Conservation (phyloP, 1,140 invertebrate species). For the Adoxophyes honmai region DNA sequence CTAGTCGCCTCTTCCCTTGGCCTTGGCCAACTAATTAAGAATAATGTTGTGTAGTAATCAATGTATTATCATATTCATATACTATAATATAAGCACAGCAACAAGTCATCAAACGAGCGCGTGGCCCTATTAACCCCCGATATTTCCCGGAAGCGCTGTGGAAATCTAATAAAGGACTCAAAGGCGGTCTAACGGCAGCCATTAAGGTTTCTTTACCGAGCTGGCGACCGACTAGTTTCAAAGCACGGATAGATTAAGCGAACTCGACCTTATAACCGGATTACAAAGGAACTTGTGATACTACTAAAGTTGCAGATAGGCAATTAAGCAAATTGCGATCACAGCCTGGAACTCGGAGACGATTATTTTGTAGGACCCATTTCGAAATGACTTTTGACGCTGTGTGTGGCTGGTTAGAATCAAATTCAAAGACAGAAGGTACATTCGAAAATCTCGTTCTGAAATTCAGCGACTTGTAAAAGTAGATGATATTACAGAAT, state of each 20-base stretch:
- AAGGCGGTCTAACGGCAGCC: neutral
- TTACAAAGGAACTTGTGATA: neutral
- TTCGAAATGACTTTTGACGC: too few relatives aligned
- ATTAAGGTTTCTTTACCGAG: conserved; percentile 6
- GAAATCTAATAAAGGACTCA: conserved; percentile 9
- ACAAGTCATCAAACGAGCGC: neutral
- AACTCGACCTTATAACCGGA: neutral
- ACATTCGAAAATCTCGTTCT: too few relatives aligned
- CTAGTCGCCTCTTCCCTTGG: too few relatives aligned
- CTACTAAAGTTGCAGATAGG: neutral
- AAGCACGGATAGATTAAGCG: neutral
- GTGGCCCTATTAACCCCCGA: neutral
- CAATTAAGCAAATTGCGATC: conserved; percentile 13
- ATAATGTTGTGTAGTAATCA: too few relatives aligned
- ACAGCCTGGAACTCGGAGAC: too few relatives aligned
- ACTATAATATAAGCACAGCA: neutral
- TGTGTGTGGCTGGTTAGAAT: too few relatives aligned
- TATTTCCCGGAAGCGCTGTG: neutral
- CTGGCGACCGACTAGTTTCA: neutral
- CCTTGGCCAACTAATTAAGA: too few relatives aligned
- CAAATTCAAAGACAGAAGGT: too few relatives aligned
- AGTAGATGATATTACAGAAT: too few relatives aligned
- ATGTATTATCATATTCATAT: too few relatives aligned
- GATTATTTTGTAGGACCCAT: too few relatives aligned
- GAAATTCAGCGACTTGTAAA: too few relatives aligned